These are phyloP conservation scores for Bellardia pandia DNA, from an alignment of 2,888 invertebrate genomes.

Conservation along the genomic window DNA sequence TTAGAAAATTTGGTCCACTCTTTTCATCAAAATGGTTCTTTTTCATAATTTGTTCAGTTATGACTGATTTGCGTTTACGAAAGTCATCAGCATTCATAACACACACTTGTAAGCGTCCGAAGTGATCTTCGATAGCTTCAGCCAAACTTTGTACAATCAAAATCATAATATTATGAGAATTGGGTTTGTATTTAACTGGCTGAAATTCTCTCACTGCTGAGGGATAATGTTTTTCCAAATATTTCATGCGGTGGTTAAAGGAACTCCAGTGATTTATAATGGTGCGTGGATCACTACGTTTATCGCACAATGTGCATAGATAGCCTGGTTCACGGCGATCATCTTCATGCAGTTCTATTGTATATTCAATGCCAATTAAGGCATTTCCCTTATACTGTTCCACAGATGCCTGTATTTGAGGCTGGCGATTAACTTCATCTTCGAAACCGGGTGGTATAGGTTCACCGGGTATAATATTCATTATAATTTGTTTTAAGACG, in stretches of 20 bases:
- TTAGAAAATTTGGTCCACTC: slow-evolving; percentile 85
- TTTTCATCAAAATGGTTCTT: slow-evolving; percentile 88
- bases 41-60: slow-evolving; percentile 88
- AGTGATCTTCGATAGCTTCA: slow-evolving; percentile 90
- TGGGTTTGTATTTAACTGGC: slow-evolving; percentile 87
- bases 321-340: slow-evolving; percentile 89
- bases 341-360: slow-evolving; percentile 89
- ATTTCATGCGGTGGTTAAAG: slow-evolving; percentile 90
- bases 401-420: slow-evolving; percentile 85
- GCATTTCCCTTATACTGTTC: slow-evolving; percentile 84
- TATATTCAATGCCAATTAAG: slow-evolving; percentile 91
- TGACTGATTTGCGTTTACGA: slow-evolving; percentile 87
- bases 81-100: slow-evolving; percentile 89
- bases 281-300: slow-evolving; percentile 91
- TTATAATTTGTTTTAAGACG: slow-evolving; percentile 64
- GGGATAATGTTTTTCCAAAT: slow-evolving; percentile 85
- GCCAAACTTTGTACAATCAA: slow-evolving; percentile 85
- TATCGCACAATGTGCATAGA: slow-evolving; percentile 91
- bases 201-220: slow-evolving; percentile 86
- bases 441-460: slow-evolving; percentile 90
- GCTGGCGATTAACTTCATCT: slow-evolving; percentile 85
- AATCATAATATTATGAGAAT: slow-evolving; percentile 85
- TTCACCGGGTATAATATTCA: slow-evolving; percentile 86
- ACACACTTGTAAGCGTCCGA: slow-evolving; percentile 88
- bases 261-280: slow-evolving; percentile 92